These are phyloP conservation scores for Ethmia dodecea DNA, from an alignment of 2,888 invertebrate species.

Conservation along the genomic window DNA sequence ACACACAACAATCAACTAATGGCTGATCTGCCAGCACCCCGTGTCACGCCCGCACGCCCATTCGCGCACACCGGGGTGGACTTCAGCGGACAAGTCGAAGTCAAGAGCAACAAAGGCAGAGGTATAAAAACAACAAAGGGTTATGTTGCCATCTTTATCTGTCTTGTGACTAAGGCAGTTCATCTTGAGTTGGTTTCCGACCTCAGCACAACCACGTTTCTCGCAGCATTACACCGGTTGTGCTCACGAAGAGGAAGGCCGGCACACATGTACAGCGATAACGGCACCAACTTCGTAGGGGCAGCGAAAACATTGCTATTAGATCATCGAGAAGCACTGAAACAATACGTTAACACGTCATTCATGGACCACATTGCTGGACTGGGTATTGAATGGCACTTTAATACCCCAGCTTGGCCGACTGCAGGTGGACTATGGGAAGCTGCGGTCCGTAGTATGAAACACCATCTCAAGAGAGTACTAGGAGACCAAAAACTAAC, in stretches of 20 bases:
- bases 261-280: no score
- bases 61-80: neutral
- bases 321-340: no score
- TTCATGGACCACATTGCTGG: slow-evolving; percentile 3
- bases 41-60: neutral
- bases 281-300: no score
- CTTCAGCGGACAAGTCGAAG: no score
- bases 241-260: no score
- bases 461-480: slow-evolving; percentile 11
- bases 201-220: no score
- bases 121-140: slow-evolving; percentile 2
- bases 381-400: slow-evolving; percentile 14
- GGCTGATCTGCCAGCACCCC: neutral
- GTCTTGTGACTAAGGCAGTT: neutral
- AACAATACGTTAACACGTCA: no score
- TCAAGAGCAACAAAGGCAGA: no score
- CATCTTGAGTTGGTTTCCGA: no score
- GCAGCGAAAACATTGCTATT: neutral
- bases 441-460: slow-evolving; percentile 11
- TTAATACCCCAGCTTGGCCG: slow-evolving; percentile 14
- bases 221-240: no score
- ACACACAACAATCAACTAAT: neutral
- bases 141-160: slow-evolving; percentile 1
- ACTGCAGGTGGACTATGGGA: slow-evolving; percentile 15
- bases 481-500: no score